Conservation (phyloP, 1,140 invertebrate genomes). For the Sycophaga agraensis region DNA sequence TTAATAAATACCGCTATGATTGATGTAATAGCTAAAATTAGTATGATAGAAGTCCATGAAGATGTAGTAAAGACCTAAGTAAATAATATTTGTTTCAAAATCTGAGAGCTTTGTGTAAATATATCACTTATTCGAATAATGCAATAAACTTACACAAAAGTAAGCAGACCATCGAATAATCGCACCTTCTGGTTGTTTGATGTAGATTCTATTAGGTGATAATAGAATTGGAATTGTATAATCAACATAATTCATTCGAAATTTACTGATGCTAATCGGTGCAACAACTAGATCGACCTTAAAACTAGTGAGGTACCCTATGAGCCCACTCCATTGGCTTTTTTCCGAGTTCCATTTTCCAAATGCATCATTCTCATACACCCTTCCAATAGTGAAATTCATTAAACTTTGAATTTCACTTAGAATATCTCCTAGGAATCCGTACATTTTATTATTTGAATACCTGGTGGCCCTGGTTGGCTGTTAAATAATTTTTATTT, state of each 20-base stretch:
- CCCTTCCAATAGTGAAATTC: slow-evolving; percentile 23
- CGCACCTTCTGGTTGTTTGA: slow-evolving; percentile 29
- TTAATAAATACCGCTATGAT: slow-evolving; percentile 24
- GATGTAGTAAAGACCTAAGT: too few species aligned
- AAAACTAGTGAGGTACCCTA: slow-evolving; percentile 14
- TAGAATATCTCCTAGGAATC: slow-evolving; percentile 21
- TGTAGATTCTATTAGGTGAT: slow-evolving; percentile 24
- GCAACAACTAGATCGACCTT: slow-evolving; percentile 28
- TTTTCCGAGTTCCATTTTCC: slow-evolving; percentile 3
- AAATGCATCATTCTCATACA: neutral
- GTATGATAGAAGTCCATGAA: slow-evolving; percentile 29
- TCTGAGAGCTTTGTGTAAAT: too few species aligned
- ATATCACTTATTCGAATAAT: too few species aligned
- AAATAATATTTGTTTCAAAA: too few species aligned
- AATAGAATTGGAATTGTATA: slow-evolving; percentile 37
- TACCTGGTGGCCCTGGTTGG: neutral
- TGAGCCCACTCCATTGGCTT: slow-evolving; percentile 32
- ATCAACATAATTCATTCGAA: slow-evolving; percentile 35
- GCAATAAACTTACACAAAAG: slow-evolving; percentile 34
- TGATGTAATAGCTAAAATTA: neutral
- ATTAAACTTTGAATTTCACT: slow-evolving; percentile 17
- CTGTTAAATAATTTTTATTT: neutral
- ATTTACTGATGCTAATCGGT: slow-evolving; percentile 36
- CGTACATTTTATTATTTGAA: neutral
- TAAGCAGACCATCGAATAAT: slow-evolving; percentile 38